Base-by-base conservation (phyloP, 2,888 invertebrate genomes). In the Napeogenes inachia region DNA sequence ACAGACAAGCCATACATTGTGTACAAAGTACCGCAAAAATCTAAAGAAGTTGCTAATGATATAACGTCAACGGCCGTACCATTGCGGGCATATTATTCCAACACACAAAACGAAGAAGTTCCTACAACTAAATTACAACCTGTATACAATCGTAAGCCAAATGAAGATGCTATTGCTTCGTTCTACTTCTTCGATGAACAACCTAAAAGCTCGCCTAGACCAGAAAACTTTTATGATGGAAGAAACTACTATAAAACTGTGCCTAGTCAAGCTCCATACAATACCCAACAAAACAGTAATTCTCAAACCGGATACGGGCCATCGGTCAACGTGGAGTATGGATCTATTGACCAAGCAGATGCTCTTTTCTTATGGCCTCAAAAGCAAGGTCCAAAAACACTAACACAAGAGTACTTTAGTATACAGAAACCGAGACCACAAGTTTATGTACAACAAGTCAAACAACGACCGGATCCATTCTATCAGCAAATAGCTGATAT, bases 121-220 rank as follows among this genome's bases (percentile, higher is more conserved):
- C 89, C 91, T 4, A 92, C 92, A 58, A 91, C 92, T 13, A 91
- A 92, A 71, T 71, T 91, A 62, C 89, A 91, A 71, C 89, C 91
- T 2, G 91, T 92, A 60, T 89, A 85, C 65, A 84, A 79, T 68
- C 83, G 82, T 45, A 85, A 87, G 72, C 85, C 86, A 47, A 85
- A 80, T 68, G 83, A 87, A 66, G 89, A 90, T 71, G 85, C 87
- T 53, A 80, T 91, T 59, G 91, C 93, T 1, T 93, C 94, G 6
- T 94, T 93, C 79, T 94, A 92, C 73, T 94, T 94, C 74, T 94
- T 94, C 71, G 93, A 94, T 66, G 94, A 94, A 75, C 89, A 91
- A 69, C 87, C 89, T 0, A 87, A 89, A 70, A 89, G 92, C 10
- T 92, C 93, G 32, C 92, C 93, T 12, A 83, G 92, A 35, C 92